Evolutionary conservation across 2,113 vertebrate genomes (phyloP).

Genomic region (Calyptommatus sinebrachiatus): DNA sequence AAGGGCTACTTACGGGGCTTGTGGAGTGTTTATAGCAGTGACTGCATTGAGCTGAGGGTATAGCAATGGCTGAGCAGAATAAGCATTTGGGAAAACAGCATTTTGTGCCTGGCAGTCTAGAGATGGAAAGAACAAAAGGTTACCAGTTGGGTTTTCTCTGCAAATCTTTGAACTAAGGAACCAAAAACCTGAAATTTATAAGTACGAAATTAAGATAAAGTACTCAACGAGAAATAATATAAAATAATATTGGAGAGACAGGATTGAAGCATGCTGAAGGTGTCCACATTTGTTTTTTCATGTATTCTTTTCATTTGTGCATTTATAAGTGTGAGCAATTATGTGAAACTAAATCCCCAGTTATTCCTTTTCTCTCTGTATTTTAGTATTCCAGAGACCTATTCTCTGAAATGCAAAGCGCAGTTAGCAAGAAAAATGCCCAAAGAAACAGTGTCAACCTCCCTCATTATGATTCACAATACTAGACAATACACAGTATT

Average conservation of each 20-base stretch:
- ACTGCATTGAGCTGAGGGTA: constrained; percentile 62
- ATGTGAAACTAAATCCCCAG: no score
- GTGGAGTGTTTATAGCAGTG: constrained; percentile 52
- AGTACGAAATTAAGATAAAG: background rate
- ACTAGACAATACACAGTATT: no score
- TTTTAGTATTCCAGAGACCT: no score
- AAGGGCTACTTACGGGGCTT: constrained; percentile 63
- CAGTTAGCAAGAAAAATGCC: no score
- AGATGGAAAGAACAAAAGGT: constrained; percentile 46
- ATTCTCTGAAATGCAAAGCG: no score
- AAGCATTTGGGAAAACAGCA: constrained; percentile 44
- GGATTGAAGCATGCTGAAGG: background rate
- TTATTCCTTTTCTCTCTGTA: no score
- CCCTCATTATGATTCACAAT: no score
- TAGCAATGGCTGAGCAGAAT: constrained; percentile 44
- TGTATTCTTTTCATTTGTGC: no score
- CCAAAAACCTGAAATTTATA: background rate
- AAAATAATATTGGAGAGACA: background rate
- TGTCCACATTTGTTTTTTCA: background rate
- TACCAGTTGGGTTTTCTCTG: background rate
- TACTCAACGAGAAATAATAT: no score
- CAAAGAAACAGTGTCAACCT: no score
- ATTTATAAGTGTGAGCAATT: no score
- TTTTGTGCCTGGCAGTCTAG: constrained; percentile 57
- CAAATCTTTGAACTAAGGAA: background rate